Evolutionary conservation across 92 coral and sea anemone genomes (phyloP).

Genomic region (Epizoanthus scotinus): DNA sequence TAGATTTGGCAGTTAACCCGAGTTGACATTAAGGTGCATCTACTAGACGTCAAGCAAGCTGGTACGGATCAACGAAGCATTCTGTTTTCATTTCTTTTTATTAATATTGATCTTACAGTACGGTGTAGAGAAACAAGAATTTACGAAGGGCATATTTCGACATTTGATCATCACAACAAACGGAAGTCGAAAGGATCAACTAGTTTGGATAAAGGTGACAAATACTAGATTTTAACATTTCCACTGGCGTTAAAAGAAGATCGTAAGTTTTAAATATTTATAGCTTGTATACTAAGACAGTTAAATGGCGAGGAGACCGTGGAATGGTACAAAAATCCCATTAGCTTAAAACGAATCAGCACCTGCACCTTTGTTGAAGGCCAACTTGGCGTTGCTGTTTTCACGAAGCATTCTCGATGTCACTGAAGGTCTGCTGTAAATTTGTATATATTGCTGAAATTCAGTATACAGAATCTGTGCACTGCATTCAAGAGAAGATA

Average conservation of each 20-base stretch:
- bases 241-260: not conserved
- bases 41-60: not conserved
- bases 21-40: not conserved
- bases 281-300: not conserved
- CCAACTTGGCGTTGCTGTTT: not conserved
- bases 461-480: not conserved
- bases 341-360: not conserved
- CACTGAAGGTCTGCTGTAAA: no score
- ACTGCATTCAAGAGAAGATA: not conserved
- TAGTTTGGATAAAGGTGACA: not conserved
- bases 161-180: not conserved
- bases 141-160: not conserved
- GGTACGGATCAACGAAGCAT: constrained; percentile 6
- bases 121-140: not conserved
- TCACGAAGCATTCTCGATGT: not conserved
- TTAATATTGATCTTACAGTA: not conserved
- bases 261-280: not conserved
- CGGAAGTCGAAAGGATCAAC: not conserved
- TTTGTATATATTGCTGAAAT: no score
- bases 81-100: not conserved
- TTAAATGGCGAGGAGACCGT: not conserved
- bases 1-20: not conserved
- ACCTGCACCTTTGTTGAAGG: not conserved
- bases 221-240: not conserved
- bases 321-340: not conserved